Evolutionary conservation across 2,113 vertebrate genomes (phyloP).

Genomic region (Henicopernis longicauda): DNA sequence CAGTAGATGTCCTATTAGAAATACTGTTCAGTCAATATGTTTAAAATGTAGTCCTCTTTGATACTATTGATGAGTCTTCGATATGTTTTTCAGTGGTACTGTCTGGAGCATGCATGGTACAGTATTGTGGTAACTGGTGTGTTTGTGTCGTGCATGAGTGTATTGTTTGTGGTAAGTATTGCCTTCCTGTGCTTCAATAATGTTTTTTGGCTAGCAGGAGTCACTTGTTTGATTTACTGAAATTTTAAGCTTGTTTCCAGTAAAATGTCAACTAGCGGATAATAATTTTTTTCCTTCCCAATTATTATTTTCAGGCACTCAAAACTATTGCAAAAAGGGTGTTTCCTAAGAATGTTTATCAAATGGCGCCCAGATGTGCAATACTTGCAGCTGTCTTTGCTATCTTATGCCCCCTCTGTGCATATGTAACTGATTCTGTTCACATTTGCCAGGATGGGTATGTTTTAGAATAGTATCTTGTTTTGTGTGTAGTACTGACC

Average conservation of each 20-base stretch:
- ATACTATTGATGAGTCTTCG: background rate
- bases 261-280: background rate
- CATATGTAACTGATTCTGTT: background rate
- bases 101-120: background rate
- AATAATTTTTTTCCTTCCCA: background rate
- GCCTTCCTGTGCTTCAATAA: background rate
- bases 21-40: background rate
- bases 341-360: conserved; percentile 24
- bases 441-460: background rate
- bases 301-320: background rate
- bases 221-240: background rate
- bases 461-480: background rate
- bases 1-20: background rate
- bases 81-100: background rate
- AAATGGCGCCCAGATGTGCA: background rate
- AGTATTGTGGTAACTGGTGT: background rate
- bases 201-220: background rate
- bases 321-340: background rate
- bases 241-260: background rate
- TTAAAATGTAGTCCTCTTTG: background rate
- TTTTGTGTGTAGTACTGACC: background rate
- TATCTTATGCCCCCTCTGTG: background rate
- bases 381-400: background rate
- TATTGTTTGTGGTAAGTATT: background rate
- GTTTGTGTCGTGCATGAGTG: background rate